Conservation (phyloP, 2,888 invertebrate genomes). For the Coecobrya sp. region DNA sequence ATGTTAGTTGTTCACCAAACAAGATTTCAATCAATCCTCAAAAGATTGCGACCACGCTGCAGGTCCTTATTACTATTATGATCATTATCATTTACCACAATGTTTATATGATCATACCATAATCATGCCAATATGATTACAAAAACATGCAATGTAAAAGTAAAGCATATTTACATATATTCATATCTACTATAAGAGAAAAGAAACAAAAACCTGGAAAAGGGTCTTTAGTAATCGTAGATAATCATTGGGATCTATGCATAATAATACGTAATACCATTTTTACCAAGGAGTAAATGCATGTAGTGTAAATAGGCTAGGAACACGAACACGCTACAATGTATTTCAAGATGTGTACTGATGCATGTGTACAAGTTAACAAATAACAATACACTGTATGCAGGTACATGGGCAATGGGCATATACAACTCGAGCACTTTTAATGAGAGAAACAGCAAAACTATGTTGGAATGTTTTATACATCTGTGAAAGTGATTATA, state of each 20-base stretch:
- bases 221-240: conserved; percentile 10
- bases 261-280: conserved; percentile 33
- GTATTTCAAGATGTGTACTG: neutral
- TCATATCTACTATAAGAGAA: neutral
- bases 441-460: conserved; percentile 23
- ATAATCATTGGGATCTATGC: conserved; percentile 45
- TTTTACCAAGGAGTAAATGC: neutral
- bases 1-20: conserved; percentile 66
- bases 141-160: conserved; percentile 60
- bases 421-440: neutral
- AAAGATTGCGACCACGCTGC: conserved; percentile 67
- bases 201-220: conserved; percentile 19
- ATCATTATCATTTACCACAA: conserved; percentile 67
- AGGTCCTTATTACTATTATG: conserved; percentile 57
- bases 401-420: neutral
- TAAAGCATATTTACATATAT: too few relatives aligned
- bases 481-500: conserved; percentile 46
- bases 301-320: conserved; percentile 45
- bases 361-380: neutral
- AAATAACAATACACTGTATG: neutral
- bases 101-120: conserved; percentile 34
- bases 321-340: conserved; percentile 25
- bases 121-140: conserved; percentile 33
- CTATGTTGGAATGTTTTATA: conserved; percentile 28
- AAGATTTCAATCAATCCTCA: conserved; percentile 72